Percentiles rank a stretch among this genome's conserved stretches.
Evolutionary conservation across 2,888 invertebrate species (phyloP).

Genomic region (Meiosimyza decipiens): DNA sequence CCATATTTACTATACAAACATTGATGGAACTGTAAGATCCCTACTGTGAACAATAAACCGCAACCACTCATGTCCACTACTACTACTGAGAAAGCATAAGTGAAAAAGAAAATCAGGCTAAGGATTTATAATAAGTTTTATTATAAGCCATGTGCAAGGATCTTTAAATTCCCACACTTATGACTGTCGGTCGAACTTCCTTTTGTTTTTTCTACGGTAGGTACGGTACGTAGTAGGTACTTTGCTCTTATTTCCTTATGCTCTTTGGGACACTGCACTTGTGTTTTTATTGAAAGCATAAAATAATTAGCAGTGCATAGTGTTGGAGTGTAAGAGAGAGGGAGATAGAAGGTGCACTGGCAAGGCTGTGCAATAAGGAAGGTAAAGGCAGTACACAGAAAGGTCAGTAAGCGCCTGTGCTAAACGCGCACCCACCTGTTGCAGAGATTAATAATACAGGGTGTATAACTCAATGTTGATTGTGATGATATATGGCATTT

Average conservation of each 20-base stretch:
- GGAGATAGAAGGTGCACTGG: not conserved
- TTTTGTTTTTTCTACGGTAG: conserved; percentile 38
- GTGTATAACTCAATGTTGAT: not conserved
- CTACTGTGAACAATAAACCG: not conserved
- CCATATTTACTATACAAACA: not conserved
- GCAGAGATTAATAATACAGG: conserved; percentile 7
- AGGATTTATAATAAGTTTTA: not conserved
- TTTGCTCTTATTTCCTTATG: conserved; percentile 13
- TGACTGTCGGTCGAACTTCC: conserved; percentile 38
- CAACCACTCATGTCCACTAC: not conserved
- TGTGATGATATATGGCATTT: no score
- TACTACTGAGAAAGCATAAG: not conserved
- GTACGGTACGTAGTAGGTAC: conserved; percentile 25
- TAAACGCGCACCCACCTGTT: conserved; percentile 28
- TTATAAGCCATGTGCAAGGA: conserved; percentile 15
- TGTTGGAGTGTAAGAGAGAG: not conserved
- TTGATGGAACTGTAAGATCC: not conserved
- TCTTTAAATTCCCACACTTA: conserved; percentile 45
- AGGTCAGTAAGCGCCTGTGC: not conserved
- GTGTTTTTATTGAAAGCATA: conserved; percentile 15
- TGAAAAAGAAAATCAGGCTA: conserved; percentile 4
- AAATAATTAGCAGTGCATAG: conserved; percentile 27
- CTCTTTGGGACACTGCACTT: conserved; percentile 38
- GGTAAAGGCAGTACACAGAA: not conserved
- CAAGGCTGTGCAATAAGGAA: not conserved